phyloP scores from a whole-genome alignment of 2,888 invertebrate genomes.

The Diplolepis rosae region DNA sequence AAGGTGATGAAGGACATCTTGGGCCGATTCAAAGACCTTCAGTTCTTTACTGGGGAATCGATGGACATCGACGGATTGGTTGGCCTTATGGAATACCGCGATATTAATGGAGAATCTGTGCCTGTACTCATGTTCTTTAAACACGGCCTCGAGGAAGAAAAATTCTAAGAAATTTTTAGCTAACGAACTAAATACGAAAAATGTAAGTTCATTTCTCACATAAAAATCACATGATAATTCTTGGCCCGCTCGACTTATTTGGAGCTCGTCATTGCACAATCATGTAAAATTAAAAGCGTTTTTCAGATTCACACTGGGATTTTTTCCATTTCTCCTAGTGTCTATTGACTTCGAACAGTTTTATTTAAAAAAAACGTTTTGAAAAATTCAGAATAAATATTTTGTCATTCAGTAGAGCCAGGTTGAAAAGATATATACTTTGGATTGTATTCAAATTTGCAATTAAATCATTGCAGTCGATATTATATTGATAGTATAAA shows the following conservation, averaged over 20 bases:
- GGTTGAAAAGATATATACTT: slow-evolving; percentile 15
- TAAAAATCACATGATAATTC: slow-evolving; percentile 51
- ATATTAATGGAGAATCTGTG: slow-evolving; percentile 86
- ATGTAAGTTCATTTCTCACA: slow-evolving; percentile 61
- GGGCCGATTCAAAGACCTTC: slow-evolving; percentile 92
- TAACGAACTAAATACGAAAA: slow-evolving; percentile 66
- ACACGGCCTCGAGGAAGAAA: slow-evolving; percentile 95
- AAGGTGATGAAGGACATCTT: slow-evolving; percentile 95
- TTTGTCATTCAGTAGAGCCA: no score
- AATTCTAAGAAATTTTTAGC: slow-evolving; percentile 81
- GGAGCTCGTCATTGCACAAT: slow-evolving; percentile 61
- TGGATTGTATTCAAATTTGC: background rate
- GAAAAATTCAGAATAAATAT: background rate
- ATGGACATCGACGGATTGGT: slow-evolving; percentile 96
- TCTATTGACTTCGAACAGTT: slow-evolving; percentile 58
- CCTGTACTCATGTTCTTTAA: slow-evolving; percentile 97
- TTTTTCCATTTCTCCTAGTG: slow-evolving; percentile 45
- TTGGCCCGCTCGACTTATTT: slow-evolving; percentile 46
- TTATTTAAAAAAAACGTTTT: slow-evolving; percentile 20
- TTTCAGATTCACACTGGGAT: slow-evolving; percentile 60
- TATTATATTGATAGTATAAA: background rate
- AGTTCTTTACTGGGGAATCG: slow-evolving; percentile 94
- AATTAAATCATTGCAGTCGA: background rate
- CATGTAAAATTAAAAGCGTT: slow-evolving; percentile 63
- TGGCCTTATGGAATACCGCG: slow-evolving; percentile 94